Percentiles rank a stretch among this genome's conserved stretches.
These are phyloP conservation scores for Argya squamiceps DNA, from an alignment of 2,797 vertebrate species.

Conservation along the genomic window DNA sequence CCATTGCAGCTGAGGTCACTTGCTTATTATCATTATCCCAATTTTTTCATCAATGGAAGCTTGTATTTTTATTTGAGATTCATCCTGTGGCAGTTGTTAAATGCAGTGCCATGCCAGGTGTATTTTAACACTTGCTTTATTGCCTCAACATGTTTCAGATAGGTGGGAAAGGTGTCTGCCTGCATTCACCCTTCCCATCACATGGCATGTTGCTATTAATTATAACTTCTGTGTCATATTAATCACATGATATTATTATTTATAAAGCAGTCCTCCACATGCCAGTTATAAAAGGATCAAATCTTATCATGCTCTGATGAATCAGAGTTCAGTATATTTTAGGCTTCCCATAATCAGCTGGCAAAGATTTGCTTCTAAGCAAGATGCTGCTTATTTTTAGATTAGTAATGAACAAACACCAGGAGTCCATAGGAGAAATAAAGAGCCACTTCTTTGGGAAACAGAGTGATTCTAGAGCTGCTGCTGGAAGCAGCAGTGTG, in stretches of 20 bases:
- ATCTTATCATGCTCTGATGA: slow-evolving; percentile 8
- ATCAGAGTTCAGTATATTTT: neutral
- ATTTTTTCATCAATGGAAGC: neutral
- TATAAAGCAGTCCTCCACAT: neutral
- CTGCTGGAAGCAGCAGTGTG: neutral
- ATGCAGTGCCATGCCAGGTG: neutral
- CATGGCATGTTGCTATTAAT: neutral
- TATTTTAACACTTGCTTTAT: neutral
- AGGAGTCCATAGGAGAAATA: neutral
- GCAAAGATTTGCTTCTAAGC: neutral
- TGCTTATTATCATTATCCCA: neutral
- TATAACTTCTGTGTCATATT: neutral
- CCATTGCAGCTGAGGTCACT: neutral
- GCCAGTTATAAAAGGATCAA: slow-evolving; percentile 1
- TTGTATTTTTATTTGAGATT: neutral
- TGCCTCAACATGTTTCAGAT: neutral
- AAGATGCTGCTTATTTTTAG: neutral
- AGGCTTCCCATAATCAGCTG: neutral
- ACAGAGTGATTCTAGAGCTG: neutral
- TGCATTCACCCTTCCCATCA: neutral
- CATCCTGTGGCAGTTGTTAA: neutral
- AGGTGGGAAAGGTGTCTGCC: neutral
- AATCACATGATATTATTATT: neutral
- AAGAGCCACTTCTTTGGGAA: neutral
- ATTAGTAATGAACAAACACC: neutral